Percentiles rank a stretch among this genome's conserved stretches.
phyloP scores from a whole-genome alignment of 2,113 vertebrate genomes.

The Marcusenius ussheri region DNA sequence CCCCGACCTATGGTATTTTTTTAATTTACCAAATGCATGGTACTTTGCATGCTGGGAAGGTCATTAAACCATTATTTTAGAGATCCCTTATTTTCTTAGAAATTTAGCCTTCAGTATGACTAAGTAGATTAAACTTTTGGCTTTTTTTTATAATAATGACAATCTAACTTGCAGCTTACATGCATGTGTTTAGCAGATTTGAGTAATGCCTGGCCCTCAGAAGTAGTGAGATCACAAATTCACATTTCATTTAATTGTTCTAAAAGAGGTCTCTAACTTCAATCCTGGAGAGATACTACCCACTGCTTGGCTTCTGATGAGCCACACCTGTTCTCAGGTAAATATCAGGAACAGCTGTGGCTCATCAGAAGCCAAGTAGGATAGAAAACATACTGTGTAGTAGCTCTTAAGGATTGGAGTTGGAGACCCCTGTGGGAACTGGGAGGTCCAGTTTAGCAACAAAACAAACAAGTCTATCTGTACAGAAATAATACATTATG shows the following conservation, averaged over 20 bases:
- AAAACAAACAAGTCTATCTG: not conserved
- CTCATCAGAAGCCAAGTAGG: too few species aligned
- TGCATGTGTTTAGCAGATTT: not conserved
- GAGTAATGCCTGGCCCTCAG: not conserved
- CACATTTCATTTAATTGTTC: not conserved
- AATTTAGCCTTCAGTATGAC: not conserved
- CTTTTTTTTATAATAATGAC: not conserved
- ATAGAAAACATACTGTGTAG: too few species aligned
- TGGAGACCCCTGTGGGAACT: not conserved
- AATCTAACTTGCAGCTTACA: not conserved
- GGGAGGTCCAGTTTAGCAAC: not conserved
- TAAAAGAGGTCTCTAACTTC: not conserved
- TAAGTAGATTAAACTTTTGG: not conserved
- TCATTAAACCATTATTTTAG: not conserved
- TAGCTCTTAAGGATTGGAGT: too few species aligned
- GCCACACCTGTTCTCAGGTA: too few species aligned
- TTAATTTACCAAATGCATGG: not conserved
- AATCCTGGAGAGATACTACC: too few species aligned
- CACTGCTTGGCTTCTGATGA: too few species aligned
- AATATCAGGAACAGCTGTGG: too few species aligned
- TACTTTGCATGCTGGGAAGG: not conserved
- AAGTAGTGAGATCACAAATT: not conserved
- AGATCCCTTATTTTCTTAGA: not conserved
- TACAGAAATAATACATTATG: too few species aligned
- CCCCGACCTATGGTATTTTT: not conserved